phyloP scores from a whole-genome alignment of 2,797 vertebrate genomes.

The Hapalemur alaotrensis region DNA sequence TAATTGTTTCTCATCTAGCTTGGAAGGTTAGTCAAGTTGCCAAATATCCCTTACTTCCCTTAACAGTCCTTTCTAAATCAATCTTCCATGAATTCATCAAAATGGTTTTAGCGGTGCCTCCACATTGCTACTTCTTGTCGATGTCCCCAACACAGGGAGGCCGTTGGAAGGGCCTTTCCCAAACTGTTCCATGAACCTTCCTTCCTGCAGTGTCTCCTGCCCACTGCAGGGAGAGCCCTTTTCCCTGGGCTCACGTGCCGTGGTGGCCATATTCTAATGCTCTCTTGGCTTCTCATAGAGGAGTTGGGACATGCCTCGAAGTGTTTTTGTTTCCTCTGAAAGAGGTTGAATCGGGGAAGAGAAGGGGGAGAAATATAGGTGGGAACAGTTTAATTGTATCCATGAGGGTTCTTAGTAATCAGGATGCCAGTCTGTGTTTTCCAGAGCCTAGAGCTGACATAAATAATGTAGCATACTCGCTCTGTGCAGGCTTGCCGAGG shows the following conservation, averaged over 20 bases:
- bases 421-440: slow-evolving; percentile 75
- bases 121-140: not conserved
- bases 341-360: slow-evolving; percentile 53
- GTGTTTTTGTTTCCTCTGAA: slow-evolving; percentile 67
- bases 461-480: slow-evolving; percentile 73
- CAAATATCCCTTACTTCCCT: slow-evolving; percentile 3
- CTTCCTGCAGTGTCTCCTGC: not conserved
- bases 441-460: slow-evolving; percentile 76
- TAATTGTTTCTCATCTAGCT: not conserved
- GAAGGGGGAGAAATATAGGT: not conserved
- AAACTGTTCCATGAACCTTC: not conserved
- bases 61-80: slow-evolving; percentile 55
- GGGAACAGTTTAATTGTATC: slow-evolving; percentile 73
- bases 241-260: not conserved
- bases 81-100: slow-evolving; percentile 62
- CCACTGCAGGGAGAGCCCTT: not conserved
- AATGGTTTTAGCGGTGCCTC: not conserved
- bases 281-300: slow-evolving; percentile 1
- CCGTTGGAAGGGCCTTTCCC: not conserved
- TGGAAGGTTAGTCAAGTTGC: slow-evolving; percentile 2
- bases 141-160: not conserved
- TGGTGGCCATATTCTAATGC: not conserved
- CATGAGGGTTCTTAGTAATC: slow-evolving; percentile 71
- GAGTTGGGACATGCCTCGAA: slow-evolving; percentile 50
- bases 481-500: slow-evolving; percentile 76